Evolutionary conservation across 2,113 vertebrate genomes (phyloP).

Genomic region (Oreamnos americanus): DNA sequence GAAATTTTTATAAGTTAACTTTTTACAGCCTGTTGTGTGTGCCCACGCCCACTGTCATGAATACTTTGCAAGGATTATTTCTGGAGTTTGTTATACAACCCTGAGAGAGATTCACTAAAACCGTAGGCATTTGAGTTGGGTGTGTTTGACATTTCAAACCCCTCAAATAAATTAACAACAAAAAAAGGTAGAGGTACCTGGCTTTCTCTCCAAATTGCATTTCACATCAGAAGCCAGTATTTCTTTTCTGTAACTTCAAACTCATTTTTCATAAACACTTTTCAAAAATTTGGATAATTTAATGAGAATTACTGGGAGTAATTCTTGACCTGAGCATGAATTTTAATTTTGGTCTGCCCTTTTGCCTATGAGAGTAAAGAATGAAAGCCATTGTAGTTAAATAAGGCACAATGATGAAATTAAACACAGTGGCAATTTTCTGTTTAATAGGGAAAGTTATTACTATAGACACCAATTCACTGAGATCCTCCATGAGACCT

Average conservation of each 20-base stretch:
- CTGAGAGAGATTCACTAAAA: neutral
- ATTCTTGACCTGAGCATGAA: neutral
- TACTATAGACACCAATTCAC: conserved; percentile 93
- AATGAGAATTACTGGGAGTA: neutral
- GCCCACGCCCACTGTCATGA: neutral
- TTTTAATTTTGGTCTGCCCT: neutral
- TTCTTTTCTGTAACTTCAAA: conserved; percentile 14
- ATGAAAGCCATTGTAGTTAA: neutral
- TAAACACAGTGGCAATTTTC: neutral
- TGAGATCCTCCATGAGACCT: conserved; percentile 95
- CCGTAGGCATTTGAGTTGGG: neutral
- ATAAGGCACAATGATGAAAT: neutral
- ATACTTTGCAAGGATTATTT: neutral
- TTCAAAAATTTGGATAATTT: neutral
- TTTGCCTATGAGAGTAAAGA: neutral
- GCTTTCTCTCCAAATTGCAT: neutral
- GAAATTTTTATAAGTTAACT: neutral
- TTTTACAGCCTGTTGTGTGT: neutral
- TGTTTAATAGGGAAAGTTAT: conserved; percentile 91
- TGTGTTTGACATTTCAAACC: neutral
- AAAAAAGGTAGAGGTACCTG: neutral
- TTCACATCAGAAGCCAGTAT: neutral
- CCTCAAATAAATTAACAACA: neutral
- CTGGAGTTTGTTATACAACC: neutral
- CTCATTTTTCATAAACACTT: neutral